Conservation (phyloP, 1,140 invertebrate species). For the Dendroctonus valens region DNA sequence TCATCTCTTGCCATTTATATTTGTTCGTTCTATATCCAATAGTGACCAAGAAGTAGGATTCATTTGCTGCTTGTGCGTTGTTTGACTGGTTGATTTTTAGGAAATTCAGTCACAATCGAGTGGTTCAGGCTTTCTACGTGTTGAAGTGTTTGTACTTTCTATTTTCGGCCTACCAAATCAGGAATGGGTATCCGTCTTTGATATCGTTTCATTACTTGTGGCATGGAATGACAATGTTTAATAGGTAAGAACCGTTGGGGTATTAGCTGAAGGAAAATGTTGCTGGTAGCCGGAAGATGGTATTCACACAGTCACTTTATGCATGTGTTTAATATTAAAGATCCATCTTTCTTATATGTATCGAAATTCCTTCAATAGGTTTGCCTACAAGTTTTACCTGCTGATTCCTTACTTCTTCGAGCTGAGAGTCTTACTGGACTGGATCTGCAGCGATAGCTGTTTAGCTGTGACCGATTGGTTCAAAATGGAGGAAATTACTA, state of each 20-base stretch:
- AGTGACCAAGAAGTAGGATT: conserved; percentile 6
- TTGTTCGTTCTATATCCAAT: conserved; percentile 23
- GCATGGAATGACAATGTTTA: conserved; percentile 1
- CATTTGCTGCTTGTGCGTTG: not conserved
- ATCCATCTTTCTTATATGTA: conserved; percentile 12
- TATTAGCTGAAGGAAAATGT: too few species aligned
- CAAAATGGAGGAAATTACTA: conserved; percentile 29
- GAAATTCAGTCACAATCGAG: not conserved
- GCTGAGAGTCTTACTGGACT: conserved; percentile 22
- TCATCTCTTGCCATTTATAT: conserved; percentile 5
- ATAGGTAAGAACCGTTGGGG: conserved; percentile 1
- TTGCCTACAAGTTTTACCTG: conserved; percentile 20
- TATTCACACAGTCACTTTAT: too few species aligned
- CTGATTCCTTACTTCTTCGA: conserved; percentile 26
- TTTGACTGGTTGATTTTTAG: conserved; percentile 9
- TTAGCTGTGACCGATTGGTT: conserved; percentile 24
- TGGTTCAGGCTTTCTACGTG: conserved; percentile 21
- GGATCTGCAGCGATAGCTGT: conserved; percentile 26
- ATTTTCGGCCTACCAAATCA: conserved; percentile 30
- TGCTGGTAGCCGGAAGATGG: too few species aligned
- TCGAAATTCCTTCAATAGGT: too few species aligned
- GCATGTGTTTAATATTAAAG: too few species aligned
- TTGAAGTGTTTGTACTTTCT: conserved; percentile 28
- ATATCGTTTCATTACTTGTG: conserved; percentile 21
- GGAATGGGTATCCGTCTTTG: conserved; percentile 24